These are phyloP conservation scores for Phasia obesa DNA, from an alignment of 2,888 invertebrate species.

Conservation along the genomic window DNA sequence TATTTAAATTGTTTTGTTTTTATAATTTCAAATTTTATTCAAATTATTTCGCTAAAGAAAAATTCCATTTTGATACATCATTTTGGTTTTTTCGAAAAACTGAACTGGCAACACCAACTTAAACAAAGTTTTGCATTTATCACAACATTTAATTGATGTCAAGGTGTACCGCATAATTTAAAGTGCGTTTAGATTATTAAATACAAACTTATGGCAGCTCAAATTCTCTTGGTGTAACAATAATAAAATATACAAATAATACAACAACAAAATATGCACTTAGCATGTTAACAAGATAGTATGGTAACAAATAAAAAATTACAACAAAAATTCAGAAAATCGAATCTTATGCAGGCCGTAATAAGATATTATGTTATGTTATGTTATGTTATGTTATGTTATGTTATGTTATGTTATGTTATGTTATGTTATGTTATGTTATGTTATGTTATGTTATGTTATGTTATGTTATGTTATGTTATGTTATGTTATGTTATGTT, in stretches of 20 bases:
- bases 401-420: too few relatives aligned
- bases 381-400: too few relatives aligned
- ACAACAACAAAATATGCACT: conserved; percentile 28
- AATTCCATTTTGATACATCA: too few relatives aligned
- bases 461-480: too few relatives aligned
- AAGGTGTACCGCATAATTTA: conserved; percentile 80
- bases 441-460: too few relatives aligned
- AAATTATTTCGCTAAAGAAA: too few relatives aligned
- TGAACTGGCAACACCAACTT: conserved; percentile 22
- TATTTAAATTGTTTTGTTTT: too few relatives aligned
- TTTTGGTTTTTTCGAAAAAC: too few relatives aligned
- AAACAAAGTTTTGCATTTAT: conserved; percentile 54
- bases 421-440: too few relatives aligned
- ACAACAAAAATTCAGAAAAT: conserved; percentile 51
- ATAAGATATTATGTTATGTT: too few relatives aligned
- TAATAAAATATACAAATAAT: conserved; percentile 36
- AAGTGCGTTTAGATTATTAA: conserved; percentile 75
- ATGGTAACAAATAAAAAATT: conserved; percentile 43
- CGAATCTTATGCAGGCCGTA: conserved; percentile 28
- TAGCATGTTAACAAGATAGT: conserved; percentile 39
- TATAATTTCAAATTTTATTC: too few relatives aligned
- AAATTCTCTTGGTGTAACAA: conserved; percentile 56
- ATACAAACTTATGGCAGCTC: conserved; percentile 66
- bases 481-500: too few relatives aligned
- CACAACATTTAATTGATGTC: conserved; percentile 77